Percentiles rank a stretch among this genome's conserved stretches.
Evolutionary conservation across 2,888 invertebrate species (phyloP).

Genomic region (Oscheius sp.): DNA sequence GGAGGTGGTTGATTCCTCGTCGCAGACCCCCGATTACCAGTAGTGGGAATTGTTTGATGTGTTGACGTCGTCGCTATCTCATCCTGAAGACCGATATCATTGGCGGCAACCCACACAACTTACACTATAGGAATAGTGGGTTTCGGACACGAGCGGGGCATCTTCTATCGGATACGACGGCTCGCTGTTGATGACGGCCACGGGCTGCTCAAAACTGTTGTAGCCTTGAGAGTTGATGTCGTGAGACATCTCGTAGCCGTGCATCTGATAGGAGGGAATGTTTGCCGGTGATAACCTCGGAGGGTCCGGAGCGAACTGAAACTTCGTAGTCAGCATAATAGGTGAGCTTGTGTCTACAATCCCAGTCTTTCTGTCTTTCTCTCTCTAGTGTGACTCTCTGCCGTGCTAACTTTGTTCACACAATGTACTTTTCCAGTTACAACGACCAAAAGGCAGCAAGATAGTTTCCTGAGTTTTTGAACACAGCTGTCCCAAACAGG

Average conservation of each 20-base stretch:
- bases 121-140: slow-evolving; percentile 21
- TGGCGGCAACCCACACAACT: neutral
- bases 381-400: too few species aligned
- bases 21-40: neutral
- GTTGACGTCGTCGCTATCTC: slow-evolving; percentile 35
- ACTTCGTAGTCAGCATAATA: too few species aligned
- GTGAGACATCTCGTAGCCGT: slow-evolving; percentile 22
- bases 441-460: too few species aligned
- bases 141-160: neutral
- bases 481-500: too few species aligned
- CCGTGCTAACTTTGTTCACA: too few species aligned
- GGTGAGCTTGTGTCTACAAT: too few species aligned
- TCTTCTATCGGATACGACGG: slow-evolving; percentile 13
- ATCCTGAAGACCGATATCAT: slow-evolving; percentile 13
- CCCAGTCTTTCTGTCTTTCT: too few species aligned
- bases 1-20: neutral
- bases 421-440: too few species aligned
- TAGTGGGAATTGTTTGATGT: slow-evolving; percentile 4
- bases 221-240: slow-evolving; percentile 28
- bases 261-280: slow-evolving; percentile 9
- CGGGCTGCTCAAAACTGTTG: slow-evolving; percentile 38
- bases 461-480: too few species aligned
- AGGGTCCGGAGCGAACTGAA: slow-evolving; percentile 27
- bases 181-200: slow-evolving; percentile 36
- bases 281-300: slow-evolving; percentile 14